Evolutionary conservation across 2,888 invertebrate genomes (phyloP).

Genomic region (Erebia ligea): DNA sequence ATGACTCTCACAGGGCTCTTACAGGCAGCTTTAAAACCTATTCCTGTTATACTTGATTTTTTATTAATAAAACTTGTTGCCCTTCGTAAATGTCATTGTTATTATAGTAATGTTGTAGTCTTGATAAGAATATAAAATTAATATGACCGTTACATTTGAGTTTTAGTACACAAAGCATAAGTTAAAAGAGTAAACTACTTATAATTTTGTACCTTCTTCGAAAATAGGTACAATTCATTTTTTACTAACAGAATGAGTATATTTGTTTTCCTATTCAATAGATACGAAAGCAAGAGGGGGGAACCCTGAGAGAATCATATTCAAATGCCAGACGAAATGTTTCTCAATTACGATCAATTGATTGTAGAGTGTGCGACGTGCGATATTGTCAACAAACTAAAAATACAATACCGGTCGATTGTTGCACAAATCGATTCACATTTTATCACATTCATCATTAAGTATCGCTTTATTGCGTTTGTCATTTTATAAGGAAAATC

Average conservation of each 20-base stretch:
- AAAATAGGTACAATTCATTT: neutral
- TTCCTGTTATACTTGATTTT: neutral
- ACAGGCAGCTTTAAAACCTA: neutral
- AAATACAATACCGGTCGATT: constrained; percentile 41
- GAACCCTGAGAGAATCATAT: constrained; percentile 21
- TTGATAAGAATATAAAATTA: no score
- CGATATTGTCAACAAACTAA: constrained; percentile 47
- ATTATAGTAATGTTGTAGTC: no score
- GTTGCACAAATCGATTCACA: constrained; percentile 32
- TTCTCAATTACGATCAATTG: constrained; percentile 72
- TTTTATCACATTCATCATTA: constrained; percentile 30
- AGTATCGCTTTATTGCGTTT: constrained; percentile 24
- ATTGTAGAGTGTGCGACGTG: constrained; percentile 55
- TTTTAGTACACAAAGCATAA: no score
- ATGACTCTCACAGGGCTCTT: neutral
- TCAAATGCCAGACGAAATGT: constrained; percentile 50
- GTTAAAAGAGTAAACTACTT: neutral
- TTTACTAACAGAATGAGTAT: no score
- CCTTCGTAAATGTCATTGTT: neutral
- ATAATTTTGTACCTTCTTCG: neutral
- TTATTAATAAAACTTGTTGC: neutral
- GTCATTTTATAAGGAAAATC: constrained; percentile 33
- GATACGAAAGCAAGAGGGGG: neutral
- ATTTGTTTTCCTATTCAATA: neutral
- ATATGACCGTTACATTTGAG: no score